Evolutionary conservation across 2,113 vertebrate species (phyloP), one percentile per base, ranked within the genome.

Genomic region (Podiceps cristatus): DNA sequence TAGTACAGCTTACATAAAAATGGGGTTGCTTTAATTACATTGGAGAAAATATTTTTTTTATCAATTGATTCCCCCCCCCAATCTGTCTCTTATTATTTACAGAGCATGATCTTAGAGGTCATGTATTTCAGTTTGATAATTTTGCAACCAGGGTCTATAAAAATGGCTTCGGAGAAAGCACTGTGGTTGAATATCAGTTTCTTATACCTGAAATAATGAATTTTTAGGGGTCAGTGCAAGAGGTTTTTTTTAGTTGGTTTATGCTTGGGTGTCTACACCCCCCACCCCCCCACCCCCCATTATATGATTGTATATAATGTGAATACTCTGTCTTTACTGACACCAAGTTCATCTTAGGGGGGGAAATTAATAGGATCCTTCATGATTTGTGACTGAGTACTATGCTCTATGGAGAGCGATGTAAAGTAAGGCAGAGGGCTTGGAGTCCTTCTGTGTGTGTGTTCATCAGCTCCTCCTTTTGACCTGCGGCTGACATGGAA

Each of bases 341-440:
- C 22, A 10, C 0, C 0, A 68, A 66, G 23, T 52, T 89, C 11
- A 53, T 0, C 3, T 64, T 64, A 35, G 4, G 20, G 7, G 53
- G 25, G 37, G 66, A 52, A 71, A 63, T 52, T 64, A n/a, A 14
- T 37, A 28, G 3, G 7, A n/a, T 40, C 23, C 2, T 18, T 78
- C 6, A 20, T 47, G 40, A 10, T 31, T 1, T 8, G 11, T n/a
- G 10, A 17, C 19, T 23, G 27, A 55, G 10, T 59, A 40, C 37
- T 60, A 28, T 37, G 6, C 28, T 80, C 18, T 0, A 0, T 69
- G 45, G 31, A 67, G 8, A 25, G 5, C 28, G 1, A 1, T 33
- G 10, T 35, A 2, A 89, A 62, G 25, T 27, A n/a, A 47, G 50
- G 47, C 17, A 60, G 37, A 31, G 33, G 37, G 31, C 10, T 68